These are phyloP conservation scores for Ashinkailepas kermadecensis DNA, from an alignment of 2,888 invertebrate genomes.

Conservation along the genomic window DNA sequence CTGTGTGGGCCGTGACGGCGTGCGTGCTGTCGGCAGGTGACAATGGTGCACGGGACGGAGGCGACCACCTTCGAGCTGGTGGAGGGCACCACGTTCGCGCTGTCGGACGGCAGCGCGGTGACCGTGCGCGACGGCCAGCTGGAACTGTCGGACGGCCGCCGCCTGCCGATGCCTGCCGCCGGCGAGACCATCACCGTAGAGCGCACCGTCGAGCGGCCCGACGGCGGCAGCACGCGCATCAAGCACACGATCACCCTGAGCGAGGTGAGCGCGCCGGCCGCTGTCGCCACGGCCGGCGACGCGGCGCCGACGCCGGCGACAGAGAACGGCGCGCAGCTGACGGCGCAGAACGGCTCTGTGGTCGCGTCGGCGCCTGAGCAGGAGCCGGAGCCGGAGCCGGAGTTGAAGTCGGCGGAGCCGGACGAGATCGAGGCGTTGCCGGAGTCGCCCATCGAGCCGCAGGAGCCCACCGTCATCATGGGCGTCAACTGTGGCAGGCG, in stretches of 20 bases:
- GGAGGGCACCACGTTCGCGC: background rate
- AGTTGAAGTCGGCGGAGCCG: background rate
- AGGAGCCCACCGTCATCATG: too few species aligned
- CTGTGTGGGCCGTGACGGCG: too few species aligned
- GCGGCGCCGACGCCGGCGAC: background rate
- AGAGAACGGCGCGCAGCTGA: background rate
- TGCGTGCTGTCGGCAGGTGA: too few species aligned
- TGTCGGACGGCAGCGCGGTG: slow-evolving; percentile 2
- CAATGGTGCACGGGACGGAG: background rate
- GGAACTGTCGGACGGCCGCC: slow-evolving; percentile 3
- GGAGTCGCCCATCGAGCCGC: background rate
- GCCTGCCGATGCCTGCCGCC: background rate
- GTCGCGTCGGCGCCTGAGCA: background rate
- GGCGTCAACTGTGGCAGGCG: background rate
- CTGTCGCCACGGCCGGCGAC: background rate
- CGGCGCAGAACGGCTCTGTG: background rate
- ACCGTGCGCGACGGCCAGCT: slow-evolving; percentile 1
- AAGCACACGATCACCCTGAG: background rate
- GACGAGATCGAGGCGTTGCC: background rate
- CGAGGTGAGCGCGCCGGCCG: background rate
- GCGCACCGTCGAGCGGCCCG: background rate
- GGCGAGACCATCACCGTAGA: slow-evolving; percentile 10
- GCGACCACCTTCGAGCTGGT: background rate
- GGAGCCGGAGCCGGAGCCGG: background rate
- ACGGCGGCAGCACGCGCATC: slow-evolving; percentile 12